Base-by-base conservation (phyloP, 1,140 invertebrate genomes). In the Aphaenogaster ashmeadi region DNA sequence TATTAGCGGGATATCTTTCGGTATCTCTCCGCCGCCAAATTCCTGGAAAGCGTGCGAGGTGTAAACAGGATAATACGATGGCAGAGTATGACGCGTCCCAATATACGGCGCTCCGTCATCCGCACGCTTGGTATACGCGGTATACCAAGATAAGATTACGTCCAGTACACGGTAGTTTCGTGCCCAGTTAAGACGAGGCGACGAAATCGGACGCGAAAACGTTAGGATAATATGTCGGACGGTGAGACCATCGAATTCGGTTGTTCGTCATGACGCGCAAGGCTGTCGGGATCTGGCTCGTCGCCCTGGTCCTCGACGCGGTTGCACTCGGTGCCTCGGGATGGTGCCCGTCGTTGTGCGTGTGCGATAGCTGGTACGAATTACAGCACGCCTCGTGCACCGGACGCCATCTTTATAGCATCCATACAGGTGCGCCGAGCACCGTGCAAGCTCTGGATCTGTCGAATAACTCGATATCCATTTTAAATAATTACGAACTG, bases 391-490 rank as follows among this genome's bases (percentile, higher is more conserved):
- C 93, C 66, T 92, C 92, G 52, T 95, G 95, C 89, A 88, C 90
- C n/a, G 91, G 92, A 11, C 89, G 90, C 66, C 92, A 91, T 79
- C 92, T 94, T 60, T 94, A 94, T 84, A 93, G 90, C 80, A 87
- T 95, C 47, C 83, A 94, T 74, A 91, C 92, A 50, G 94, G 93
- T 71, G 91, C 92, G 8, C 86, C 93, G 36, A 84, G 78, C 66
- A 78, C 77, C n/a, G 91, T 95, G 7, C 92, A 94, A 64, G 94
- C 92, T 3, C 88, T 95, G 54, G 94, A 95, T 80, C 85, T 95
- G 13, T 94, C 92, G 66, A 93, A 95, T 86, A 95, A 95, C 71
- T 93, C 93, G 11, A 93, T 95, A 87, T 88, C 91, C 15, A 66
- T 85, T 33, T 71, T 95, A n/a, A 86, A 60, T 33, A 88, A 93